A percentile compares a stretch with the other conserved stretches of the same genome.
These are phyloP conservation scores for Hippolais icterina DNA, from an alignment of 2,113 vertebrate genomes.

Conservation along the genomic window DNA sequence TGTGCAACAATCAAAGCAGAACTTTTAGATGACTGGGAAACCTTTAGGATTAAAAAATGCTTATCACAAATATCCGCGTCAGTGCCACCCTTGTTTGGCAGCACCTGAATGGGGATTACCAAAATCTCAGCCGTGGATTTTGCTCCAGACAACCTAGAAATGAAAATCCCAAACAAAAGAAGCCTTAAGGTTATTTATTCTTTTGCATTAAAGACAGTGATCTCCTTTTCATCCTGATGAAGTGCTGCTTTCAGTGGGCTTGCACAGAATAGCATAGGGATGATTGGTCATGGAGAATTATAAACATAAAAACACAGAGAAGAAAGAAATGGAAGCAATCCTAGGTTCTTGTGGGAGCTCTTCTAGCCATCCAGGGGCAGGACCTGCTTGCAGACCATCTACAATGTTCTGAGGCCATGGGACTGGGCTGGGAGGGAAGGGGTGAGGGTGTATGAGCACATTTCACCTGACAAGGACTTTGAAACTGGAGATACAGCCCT, in stretches of 20 bases:
- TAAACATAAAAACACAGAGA: not conserved
- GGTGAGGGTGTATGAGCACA: rapidly evolving
- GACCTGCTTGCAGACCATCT: not conserved
- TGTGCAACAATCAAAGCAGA: not conserved
- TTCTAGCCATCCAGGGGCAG: not conserved
- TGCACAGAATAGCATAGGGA: not conserved
- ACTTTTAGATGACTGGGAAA: not conserved
- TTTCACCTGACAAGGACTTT: not conserved
- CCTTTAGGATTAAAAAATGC: not conserved
- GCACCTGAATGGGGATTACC: not conserved
- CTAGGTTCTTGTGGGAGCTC: not conserved
- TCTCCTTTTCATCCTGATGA: not conserved
- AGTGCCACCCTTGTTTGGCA: not conserved
- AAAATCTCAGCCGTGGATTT: not conserved
- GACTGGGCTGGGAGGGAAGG: not conserved
- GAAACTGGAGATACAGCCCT: not conserved
- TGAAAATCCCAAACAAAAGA: not conserved
- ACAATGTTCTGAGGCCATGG: not conserved
- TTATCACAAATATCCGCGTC: not conserved
- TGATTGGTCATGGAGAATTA: not conserved
- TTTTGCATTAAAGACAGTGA: not conserved
- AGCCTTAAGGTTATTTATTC: not conserved
- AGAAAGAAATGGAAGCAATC: not conserved
- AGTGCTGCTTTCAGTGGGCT: not conserved
- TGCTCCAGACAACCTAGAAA: not conserved